Evolutionary conservation across 1,140 invertebrate genomes (phyloP), one percentile per base, ranked within the genome.

Genomic region (Zaprionus vittiger): DNA sequence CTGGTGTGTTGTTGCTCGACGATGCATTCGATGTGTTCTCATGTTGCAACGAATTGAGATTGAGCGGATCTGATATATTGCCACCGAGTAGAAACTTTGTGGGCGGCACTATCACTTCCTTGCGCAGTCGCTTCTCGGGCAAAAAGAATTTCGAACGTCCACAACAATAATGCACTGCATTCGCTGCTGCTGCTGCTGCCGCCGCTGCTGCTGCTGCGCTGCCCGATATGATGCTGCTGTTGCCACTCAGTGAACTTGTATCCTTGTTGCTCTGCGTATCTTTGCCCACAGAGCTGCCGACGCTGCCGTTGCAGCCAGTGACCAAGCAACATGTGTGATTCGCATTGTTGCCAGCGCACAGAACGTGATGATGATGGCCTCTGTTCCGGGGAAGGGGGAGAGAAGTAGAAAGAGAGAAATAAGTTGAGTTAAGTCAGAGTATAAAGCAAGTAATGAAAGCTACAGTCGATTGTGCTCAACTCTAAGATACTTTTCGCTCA

Each of bases 31-130:
- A 94, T 74, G 97, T 97, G 9, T 97, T 95, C 93, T 98, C 97
- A 93, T 98, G 96, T 92, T 97, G 96, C 83, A 99, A 94, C 91
- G 98, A 98, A 83, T 98, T 98, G 60, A 99, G 93, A 94, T 99
- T 99, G 12, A 99, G 93, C 0, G 98, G 98, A 94, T 99, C 98
- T 77, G 96, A 96, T 79, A 99, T 99, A 91, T 98, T 99, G 20
- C 98, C 98, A 59, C 98, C 98, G 2, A 99, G 94, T 6, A 99
- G 93, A 94, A 99, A 99, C 93, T 98, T 98, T 3, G 97, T 98
- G 0, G 98, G 97, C 37, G 97, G 95, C 73, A 97, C 96, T 55
- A 94, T 94, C 69, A 94, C 95, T 73, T 96, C 96, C 81, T 96
- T 96, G 76, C 95, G 95, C 47, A 96, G 94, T 60, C 95, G 93